Conservation (phyloP, 2,113 vertebrate species). For the Melanerpes formicivorus region DNA sequence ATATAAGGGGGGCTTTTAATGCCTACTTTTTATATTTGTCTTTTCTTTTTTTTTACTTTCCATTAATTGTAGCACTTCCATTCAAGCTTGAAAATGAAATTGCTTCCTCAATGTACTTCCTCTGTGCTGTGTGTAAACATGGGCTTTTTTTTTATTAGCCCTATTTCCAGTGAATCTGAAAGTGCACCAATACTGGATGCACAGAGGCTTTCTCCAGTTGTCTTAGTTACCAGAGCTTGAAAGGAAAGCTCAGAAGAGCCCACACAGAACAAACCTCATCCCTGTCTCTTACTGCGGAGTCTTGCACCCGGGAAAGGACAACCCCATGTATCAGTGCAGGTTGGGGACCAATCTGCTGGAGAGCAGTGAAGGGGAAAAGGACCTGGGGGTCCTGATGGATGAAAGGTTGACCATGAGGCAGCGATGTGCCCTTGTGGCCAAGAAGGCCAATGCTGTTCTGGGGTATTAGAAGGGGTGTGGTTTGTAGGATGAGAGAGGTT, state of each 20-base stretch:
- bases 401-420: too few species aligned
- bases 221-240: neutral
- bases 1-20: slow-evolving; percentile 44
- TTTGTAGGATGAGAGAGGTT: too few species aligned
- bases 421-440: too few species aligned
- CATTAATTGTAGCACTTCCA: slow-evolving; percentile 51
- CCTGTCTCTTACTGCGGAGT: neutral
- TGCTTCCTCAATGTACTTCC: slow-evolving; percentile 33
- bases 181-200: accelerated
- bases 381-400: too few species aligned
- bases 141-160: slow-evolving; percentile 10
- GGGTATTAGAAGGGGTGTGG: too few species aligned
- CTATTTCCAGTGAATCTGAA: slow-evolving; percentile 13
- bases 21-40: slow-evolving; percentile 53
- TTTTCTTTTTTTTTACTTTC: slow-evolving; percentile 14
- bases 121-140: slow-evolving; percentile 33
- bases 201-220: neutral
- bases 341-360: too few species aligned
- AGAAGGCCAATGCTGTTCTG: too few species aligned
- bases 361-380: too few species aligned
- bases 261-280: neutral
- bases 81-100: slow-evolving; percentile 54
- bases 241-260: neutral
- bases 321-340: too few species aligned
- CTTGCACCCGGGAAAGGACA: too few species aligned